Conservation (phyloP, 1,140 invertebrate species). For the Drosophila persimilis region DNA sequence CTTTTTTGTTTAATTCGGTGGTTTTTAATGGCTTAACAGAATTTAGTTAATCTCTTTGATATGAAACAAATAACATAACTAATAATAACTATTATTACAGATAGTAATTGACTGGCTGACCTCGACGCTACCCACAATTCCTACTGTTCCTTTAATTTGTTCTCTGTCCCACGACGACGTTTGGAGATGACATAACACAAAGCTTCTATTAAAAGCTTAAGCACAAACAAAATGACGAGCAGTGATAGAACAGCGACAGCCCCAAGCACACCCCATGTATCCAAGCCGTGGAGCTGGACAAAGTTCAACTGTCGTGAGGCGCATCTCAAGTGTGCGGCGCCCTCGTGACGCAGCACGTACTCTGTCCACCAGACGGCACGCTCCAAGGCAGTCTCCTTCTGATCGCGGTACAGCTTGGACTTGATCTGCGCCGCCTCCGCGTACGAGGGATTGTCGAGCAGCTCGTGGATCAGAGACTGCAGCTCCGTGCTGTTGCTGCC, state of each 20-base stretch:
- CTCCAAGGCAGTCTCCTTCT: constrained; percentile 85
- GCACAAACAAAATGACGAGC: constrained; percentile 9
- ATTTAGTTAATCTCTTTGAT: too few species aligned
- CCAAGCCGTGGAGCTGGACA: constrained; percentile 84
- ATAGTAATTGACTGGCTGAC: constrained; percentile 9
- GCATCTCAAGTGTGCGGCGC: constrained; percentile 66
- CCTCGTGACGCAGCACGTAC: constrained; percentile 85
- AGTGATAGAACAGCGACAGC: neutral
- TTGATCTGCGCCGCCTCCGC: constrained; percentile 38
- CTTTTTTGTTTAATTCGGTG: too few species aligned
- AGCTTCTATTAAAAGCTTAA: constrained; percentile 12
- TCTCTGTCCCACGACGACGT: constrained; percentile 51
- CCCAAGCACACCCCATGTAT: constrained; percentile 68
- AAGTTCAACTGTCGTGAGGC: constrained; percentile 57
- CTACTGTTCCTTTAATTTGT: constrained; percentile 82
- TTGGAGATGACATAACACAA: constrained; percentile 59
- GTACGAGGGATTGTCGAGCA: constrained; percentile 53
- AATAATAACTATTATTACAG: neutral
- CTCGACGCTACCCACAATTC: constrained; percentile 14
- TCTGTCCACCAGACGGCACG: constrained; percentile 89
- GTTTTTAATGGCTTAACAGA: too few species aligned
- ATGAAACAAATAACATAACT: too few species aligned
- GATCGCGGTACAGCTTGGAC: constrained; percentile 84
- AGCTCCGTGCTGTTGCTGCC: constrained; percentile 35
- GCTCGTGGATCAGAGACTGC: constrained; percentile 23